These are phyloP conservation scores for Zootermopsis nevadensis DNA, from an alignment of 2,888 invertebrate species.

Conservation along the genomic window DNA sequence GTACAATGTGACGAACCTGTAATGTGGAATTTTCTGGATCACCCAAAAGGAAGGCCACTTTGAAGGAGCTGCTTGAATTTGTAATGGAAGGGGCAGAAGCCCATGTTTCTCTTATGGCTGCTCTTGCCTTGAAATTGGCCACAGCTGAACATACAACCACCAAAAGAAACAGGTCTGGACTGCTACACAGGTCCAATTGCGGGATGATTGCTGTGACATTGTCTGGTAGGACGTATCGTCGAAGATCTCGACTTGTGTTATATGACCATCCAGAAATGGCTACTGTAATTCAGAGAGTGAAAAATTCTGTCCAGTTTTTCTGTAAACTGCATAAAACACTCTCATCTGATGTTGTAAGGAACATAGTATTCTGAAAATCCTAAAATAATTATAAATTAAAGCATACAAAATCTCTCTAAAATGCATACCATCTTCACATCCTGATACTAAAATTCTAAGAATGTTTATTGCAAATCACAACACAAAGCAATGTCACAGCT, in stretches of 20 bases:
- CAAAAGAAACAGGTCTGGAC: slow-evolving; percentile 69
- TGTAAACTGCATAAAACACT: no score
- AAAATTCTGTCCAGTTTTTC: background rate
- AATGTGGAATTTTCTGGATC: slow-evolving; percentile 68
- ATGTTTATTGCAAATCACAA: no score
- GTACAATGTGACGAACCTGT: slow-evolving; percentile 59
- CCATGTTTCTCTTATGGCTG: slow-evolving; percentile 79
- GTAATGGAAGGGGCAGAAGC: slow-evolving; percentile 62
- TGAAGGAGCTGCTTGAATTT: slow-evolving; percentile 53
- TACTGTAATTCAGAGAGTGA: slow-evolving; percentile 24
- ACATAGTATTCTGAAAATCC: no score
- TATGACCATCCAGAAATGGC: slow-evolving; percentile 74
- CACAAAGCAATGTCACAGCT: no score
- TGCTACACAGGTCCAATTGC: slow-evolving; percentile 56
- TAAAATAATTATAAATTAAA: no score
- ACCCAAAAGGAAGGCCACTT: slow-evolving; percentile 72
- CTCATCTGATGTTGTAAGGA: no score
- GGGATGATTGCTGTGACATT: slow-evolving; percentile 74
- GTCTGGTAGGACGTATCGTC: slow-evolving; percentile 77
- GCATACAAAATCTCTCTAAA: no score
- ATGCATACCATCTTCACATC: no score
- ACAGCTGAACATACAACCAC: slow-evolving; percentile 83
- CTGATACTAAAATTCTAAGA: no score
- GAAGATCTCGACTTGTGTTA: slow-evolving; percentile 78
- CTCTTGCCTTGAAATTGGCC: slow-evolving; percentile 73